Evolutionary conservation across 2,888 invertebrate genomes (phyloP).

Genomic region (Molorchus minor): DNA sequence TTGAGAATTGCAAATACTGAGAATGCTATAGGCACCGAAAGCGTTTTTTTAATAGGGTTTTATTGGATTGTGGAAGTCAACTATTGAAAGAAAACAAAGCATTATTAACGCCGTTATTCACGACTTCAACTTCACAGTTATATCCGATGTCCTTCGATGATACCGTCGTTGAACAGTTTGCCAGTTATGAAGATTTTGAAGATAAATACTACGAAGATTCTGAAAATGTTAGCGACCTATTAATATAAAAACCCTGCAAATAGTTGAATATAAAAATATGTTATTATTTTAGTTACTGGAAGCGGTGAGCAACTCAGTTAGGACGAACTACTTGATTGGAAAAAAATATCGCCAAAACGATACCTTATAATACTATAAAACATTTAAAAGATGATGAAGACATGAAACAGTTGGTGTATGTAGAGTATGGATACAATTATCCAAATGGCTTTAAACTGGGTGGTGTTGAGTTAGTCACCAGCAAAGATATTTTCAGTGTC

Average conservation of each 20-base stretch:
- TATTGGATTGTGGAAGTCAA: background rate
- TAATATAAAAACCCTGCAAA: background rate
- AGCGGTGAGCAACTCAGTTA: background rate
- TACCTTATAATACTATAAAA: background rate
- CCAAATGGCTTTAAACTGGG: background rate
- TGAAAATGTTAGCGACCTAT: slow-evolving; percentile 4
- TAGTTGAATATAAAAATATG: background rate
- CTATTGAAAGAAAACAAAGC: background rate
- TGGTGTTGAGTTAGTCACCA: background rate
- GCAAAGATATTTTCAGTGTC: background rate
- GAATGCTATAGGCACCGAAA: too few relatives aligned
- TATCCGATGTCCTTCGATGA: background rate
- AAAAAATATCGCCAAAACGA: background rate
- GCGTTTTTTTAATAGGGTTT: too few relatives aligned
- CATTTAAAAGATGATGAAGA: background rate
- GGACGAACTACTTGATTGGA: background rate
- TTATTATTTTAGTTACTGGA: slow-evolving; percentile 3
- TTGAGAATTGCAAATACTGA: too few relatives aligned
- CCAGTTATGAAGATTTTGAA: background rate
- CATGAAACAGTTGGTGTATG: background rate
- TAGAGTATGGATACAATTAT: background rate
- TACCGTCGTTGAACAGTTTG: background rate
- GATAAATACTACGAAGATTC: background rate
- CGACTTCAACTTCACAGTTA: background rate
- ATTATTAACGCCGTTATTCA: background rate